Evolutionary conservation across 1,140 invertebrate genomes (phyloP), one percentile per base, ranked within the genome.

Genomic region (Aphis craccivora): DNA sequence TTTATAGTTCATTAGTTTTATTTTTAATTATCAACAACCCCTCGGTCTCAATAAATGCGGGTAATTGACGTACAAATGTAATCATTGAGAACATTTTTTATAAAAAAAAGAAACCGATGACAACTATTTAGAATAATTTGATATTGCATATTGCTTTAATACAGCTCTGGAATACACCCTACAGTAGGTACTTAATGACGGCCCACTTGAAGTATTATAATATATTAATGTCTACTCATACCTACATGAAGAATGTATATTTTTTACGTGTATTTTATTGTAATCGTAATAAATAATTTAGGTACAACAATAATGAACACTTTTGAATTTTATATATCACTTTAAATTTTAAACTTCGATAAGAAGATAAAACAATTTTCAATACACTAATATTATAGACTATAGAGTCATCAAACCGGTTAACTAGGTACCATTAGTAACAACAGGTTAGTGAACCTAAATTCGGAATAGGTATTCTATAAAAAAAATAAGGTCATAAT

Each of bases 401-500:
- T 48, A 48, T 87, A 30, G 30, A 87, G 30, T 22, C 30, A 48
- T 87, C 86, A 87, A n/a, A 48, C 86, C 86, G 45, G 45, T 48
- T 87, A 48, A 86, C 40, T 84, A n/a, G n/a, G n/a, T n/a, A 30
- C 37, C 37, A 43, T 23, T 86, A 86, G 23, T n/a, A 30, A 43
- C 48, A 87, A 48, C 45, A 48, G 45, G 86, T 87, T 87, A 87
- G 14, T 87, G 86, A 48, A 87, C 86, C 18, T 87, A 48, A 87
- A 35, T 87, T 48, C 43, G 43, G 86, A 48, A 20, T 48, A 40
- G 37, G 37, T 40, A 87, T 48, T 48, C 30, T 35, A 45, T 51
- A 87, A 87, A 87, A 87, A 87, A 48, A 87, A 87, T 48, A 48
- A 87, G 40, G 40, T 87, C 84, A 87, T 7, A 84, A 43, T 84